Percentiles rank a stretch among this genome's conserved stretches.
Evolutionary conservation across 2,888 invertebrate genomes (phyloP).

Genomic region (Diarsia mendica): DNA sequence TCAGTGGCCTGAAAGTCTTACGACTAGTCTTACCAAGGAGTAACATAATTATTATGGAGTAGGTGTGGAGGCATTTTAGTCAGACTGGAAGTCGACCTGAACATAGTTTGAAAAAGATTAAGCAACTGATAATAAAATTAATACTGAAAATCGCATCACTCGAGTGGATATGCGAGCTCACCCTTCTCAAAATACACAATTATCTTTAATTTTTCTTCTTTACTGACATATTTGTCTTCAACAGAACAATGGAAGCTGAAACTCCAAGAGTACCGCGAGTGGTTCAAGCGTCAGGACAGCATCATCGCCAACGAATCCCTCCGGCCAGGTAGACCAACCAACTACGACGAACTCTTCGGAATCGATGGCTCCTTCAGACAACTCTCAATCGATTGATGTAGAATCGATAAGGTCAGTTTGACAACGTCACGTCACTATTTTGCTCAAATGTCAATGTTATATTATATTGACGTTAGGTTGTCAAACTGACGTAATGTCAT

Average conservation of each 20-base stretch:
- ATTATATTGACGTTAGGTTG: slow-evolving; percentile 8
- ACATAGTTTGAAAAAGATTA: too few species aligned
- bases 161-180: not conserved
- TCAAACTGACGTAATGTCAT: slow-evolving; percentile 24
- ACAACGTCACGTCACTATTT: slow-evolving; percentile 15
- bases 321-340: slow-evolving; percentile 95
- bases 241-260: slow-evolving; percentile 94
- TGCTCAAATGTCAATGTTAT: slow-evolving; percentile 34
- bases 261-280: slow-evolving; percentile 93
- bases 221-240: not conserved
- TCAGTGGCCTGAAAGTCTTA: too few species aligned
- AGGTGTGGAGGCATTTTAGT: too few species aligned
- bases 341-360: slow-evolving; percentile 96
- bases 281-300: slow-evolving; percentile 94
- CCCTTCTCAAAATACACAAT: not conserved
- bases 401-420: slow-evolving; percentile 27
- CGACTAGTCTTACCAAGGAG: too few species aligned
- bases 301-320: slow-evolving; percentile 94
- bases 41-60: too few species aligned
- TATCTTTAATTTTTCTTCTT: not conserved
- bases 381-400: slow-evolving; percentile 93
- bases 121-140: too few species aligned
- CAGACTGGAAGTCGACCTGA: too few species aligned
- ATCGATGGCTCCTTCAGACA: slow-evolving; percentile 96
- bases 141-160: not conserved